A percentile compares a stretch with the other conserved stretches of the same genome.
Evolutionary conservation across 2,113 vertebrate genomes (phyloP).

Genomic region (Xenopus laevis): DNA sequence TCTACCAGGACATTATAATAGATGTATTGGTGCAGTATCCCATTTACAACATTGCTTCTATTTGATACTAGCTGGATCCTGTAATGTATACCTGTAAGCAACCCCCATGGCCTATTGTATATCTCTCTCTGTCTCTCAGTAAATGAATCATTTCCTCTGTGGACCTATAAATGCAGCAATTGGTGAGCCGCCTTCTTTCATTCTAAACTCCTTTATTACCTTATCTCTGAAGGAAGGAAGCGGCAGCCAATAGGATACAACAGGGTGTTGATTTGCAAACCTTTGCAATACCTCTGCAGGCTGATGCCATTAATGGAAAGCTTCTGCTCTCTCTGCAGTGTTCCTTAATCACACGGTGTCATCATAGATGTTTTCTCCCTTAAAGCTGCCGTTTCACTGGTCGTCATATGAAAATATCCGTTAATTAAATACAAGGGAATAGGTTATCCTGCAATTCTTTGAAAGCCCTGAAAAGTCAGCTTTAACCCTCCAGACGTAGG

Average conservation of each 20-base stretch:
- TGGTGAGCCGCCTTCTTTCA: slow-evolving; percentile 17
- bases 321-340: slow-evolving; percentile 9
- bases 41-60: too few relatives aligned
- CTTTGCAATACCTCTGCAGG: slow-evolving; percentile 32
- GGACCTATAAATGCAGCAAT: slow-evolving; percentile 26
- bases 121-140: too few relatives aligned
- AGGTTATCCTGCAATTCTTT: not conserved
- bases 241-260: slow-evolving; percentile 21
- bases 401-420: not conserved
- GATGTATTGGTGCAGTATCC: too few relatives aligned
- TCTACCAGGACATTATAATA: too few relatives aligned
- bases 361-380: not conserved
- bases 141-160: not conserved
- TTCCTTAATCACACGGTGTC: slow-evolving; percentile 13
- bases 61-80: not conserved
- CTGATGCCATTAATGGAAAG: slow-evolving; percentile 41
- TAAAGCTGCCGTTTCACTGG: not conserved
- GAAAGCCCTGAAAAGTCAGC: not conserved
- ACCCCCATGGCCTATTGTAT: too few relatives aligned
- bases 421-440: not conserved
- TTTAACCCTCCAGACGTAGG: not conserved
- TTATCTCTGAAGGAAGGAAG: not conserved
- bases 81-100: not conserved
- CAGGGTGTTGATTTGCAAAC: slow-evolving; percentile 36
- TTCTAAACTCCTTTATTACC: slow-evolving; percentile 30